Base-by-base conservation (phyloP, 2,113 vertebrate genomes). In the Sinosuthora webbiana region DNA sequence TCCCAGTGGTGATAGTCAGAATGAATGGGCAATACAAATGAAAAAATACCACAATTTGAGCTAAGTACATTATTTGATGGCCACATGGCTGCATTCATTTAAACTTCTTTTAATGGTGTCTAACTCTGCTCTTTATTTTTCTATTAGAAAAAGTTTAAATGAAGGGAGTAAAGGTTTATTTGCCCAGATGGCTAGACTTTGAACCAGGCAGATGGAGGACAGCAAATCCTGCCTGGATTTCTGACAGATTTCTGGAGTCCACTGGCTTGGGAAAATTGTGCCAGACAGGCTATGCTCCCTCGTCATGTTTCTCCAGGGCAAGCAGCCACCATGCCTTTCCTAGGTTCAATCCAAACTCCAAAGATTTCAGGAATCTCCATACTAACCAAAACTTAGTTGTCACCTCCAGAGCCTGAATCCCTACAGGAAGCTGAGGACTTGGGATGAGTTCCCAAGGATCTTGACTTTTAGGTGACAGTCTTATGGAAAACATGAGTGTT, bases 161-260 rank as follows among this genome's bases (percentile, higher is more conserved):
- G 28, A 82, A 49, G 33, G 39, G 49, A 68, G 14, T 41, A 28
- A 89, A 82, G 10, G 24, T 75, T 89, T 89, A 41, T 91, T 89
- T 94, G n/a, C 18, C 73, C 91, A 95, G 90, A 90, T 94, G 87
- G 85, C 49, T 76, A 93, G 78, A 69, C 28, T 90, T 83, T 76
- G 82, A 94, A 83, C 57, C 31, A 65, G 82, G 15, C 87, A 94
- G 90, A 94, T 95, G 92, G 84, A 91, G 84, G 56, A 88, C 25
- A 65, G 22, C 28, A 92, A 92, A 82, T 85, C 12, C 82, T 91
- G 82, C 45, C 70, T 91, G 57, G 62, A 71, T 89, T 94, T 85
- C 84, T 91, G 74, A 59, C 94, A 91, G 56, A 64, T 87, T 91
- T 93, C 82, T 87, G 59, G 69, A 37, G 87, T 90, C 70, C 7